Base-by-base conservation (phyloP, 2,113 vertebrate genomes). In the Tauraco erythrolophus region DNA sequence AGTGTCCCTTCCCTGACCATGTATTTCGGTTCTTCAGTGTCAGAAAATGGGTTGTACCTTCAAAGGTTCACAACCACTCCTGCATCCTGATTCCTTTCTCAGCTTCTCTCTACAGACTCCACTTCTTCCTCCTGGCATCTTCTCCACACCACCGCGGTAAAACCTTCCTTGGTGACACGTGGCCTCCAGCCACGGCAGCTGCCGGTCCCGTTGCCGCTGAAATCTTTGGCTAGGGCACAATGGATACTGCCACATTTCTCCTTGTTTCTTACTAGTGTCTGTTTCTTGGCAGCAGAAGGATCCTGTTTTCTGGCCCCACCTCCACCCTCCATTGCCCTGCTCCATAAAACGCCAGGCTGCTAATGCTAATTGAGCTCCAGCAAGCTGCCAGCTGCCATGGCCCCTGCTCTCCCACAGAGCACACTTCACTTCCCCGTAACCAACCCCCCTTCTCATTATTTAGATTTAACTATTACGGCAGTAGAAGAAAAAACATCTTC, bases 321-420 rank as follows among this genome's bases (percentile, higher is more conserved):
- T 65, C n/a, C 17, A 28, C 39, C 12, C 18, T 57, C 11, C 30
- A n/a, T 50, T 10, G 11, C 10, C 19, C 48, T 60, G 31, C 89
- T 61, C 16, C 0, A 25, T 56, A n/a, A 10, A 43, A 14, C 0
- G 1, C 37, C 15, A 84, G 72, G 28, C 51, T 92, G 58, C 71
- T 71, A 43, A 60, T 46, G 46, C 37, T 87, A 39, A 83, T 25
- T 41, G 64, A 86, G 56, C 43, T 84, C 22, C 64, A 58, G 41
- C 57, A 61, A 79, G 61, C 78, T 90, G 78, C 71, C 66, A 61
- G 88, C 66, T 92, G 81, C 76, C 2, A 0, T 27, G 8, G 37
- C 9, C 11, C 28, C 2, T 0, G 0, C 53, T 53, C 18, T 76
- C 41, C 64, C 30, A 5, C 31, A 35, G 24, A 31, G 10, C 19